Conservation (phyloP, 2,888 invertebrate genomes). For the Acheta domesticus region DNA sequence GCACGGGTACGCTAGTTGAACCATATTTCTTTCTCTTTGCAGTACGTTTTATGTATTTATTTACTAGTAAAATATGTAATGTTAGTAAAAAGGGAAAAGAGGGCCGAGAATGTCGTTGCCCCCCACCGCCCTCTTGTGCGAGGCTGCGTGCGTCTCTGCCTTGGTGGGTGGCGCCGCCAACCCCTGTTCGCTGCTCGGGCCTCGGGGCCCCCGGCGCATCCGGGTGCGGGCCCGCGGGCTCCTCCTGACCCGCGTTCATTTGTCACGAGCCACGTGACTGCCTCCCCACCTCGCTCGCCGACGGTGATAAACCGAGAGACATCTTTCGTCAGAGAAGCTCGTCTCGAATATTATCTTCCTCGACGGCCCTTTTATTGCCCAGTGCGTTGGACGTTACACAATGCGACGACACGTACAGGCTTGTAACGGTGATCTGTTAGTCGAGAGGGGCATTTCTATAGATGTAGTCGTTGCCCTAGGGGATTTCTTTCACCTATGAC, state of each 20-base stretch:
- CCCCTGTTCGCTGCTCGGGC: neutral
- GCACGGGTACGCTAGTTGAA: too few relatives aligned
- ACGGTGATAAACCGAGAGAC: constrained; percentile 18
- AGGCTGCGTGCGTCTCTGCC: too few relatives aligned
- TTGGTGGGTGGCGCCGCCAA: neutral
- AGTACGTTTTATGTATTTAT: too few relatives aligned
- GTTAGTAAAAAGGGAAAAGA: too few relatives aligned
- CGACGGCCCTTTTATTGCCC: neutral
- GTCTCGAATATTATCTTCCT: neutral
- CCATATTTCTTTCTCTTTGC: too few relatives aligned
- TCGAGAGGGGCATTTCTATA: too few relatives aligned
- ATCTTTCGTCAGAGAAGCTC: neutral
- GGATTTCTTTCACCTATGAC: too few relatives aligned
- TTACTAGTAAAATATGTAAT: too few relatives aligned
- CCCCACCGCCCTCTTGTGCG: too few relatives aligned
- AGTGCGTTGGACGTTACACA: neutral
- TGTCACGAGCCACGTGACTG: neutral
- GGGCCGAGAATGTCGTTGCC: too few relatives aligned
- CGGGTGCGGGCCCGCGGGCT: neutral
- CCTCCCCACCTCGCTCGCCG: neutral
- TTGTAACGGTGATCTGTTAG: too few relatives aligned
- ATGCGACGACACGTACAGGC: neutral
- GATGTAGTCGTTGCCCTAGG: too few relatives aligned
- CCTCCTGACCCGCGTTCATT: constrained; percentile 8
- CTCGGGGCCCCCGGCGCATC: neutral